phyloP scores from a whole-genome alignment of 2,797 vertebrate genomes.

The Pantherophis alleghaniensis region DNA sequence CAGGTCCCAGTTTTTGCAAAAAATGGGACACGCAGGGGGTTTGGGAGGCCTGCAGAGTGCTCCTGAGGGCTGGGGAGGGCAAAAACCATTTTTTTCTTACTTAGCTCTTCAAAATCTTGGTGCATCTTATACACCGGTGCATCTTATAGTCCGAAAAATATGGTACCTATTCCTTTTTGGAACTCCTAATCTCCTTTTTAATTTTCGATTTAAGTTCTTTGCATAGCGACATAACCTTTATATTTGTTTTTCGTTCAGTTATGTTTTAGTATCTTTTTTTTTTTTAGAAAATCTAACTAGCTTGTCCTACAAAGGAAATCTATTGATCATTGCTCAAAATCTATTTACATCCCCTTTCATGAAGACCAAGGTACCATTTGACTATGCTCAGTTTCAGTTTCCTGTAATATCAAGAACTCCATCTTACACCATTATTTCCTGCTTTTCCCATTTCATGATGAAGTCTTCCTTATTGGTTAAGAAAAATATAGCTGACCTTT shows the following conservation, averaged over 20 bases:
- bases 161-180: background rate
- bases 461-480: background rate
- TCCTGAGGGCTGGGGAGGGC: too few species aligned
- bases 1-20: too few species aligned
- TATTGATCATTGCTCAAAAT: background rate
- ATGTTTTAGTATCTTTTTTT: background rate
- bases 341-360: background rate
- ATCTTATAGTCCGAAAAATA: too few species aligned
- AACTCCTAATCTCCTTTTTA: background rate
- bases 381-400: background rate
- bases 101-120: too few species aligned
- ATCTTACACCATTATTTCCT: background rate
- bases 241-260: background rate
- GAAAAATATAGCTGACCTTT: background rate
- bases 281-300: background rate
- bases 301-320: background rate
- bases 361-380: background rate
- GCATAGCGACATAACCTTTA: background rate
- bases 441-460: background rate
- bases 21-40: too few species aligned
- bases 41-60: too few species aligned
- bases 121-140: too few species aligned
- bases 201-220: background rate
- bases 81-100: too few species aligned
- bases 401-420: background rate